Evolutionary conservation across 2,797 vertebrate genomes (phyloP).

Genomic region (Rhabdomys pumilio): DNA sequence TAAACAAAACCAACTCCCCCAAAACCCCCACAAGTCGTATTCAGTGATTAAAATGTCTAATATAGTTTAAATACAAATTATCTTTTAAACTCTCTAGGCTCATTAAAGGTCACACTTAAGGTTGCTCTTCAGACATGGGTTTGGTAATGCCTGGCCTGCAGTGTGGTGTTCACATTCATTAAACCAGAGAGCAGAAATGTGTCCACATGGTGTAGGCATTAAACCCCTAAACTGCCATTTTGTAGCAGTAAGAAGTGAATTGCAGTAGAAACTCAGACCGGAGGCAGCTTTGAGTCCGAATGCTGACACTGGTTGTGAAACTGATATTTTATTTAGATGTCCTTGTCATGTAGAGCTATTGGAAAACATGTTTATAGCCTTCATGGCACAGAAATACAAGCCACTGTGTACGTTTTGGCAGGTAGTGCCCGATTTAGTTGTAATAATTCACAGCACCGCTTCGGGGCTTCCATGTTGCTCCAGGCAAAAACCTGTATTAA

Average conservation of each 20-base stretch:
- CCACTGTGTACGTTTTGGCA: constrained; percentile 81
- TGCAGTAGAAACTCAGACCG: constrained; percentile 55
- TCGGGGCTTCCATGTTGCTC: constrained; percentile 91
- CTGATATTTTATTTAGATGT: constrained; percentile 89
- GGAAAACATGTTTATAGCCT: constrained; percentile 86
- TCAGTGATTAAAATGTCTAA: constrained; percentile 34
- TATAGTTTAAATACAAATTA: constrained; percentile 63
- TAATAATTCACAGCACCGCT: constrained; percentile 89
- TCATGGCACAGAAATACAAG: constrained; percentile 78
- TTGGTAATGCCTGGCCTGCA: background rate
- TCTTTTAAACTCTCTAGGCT: constrained; percentile 71
- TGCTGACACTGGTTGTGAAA: constrained; percentile 83
- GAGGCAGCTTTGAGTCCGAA: constrained; percentile 75
- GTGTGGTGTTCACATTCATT: background rate
- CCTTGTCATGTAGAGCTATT: constrained; percentile 82
- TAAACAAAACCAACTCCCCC: background rate
- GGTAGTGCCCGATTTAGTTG: constrained; percentile 86
- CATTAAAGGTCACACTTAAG: constrained; percentile 59
- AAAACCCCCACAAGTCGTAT: background rate
- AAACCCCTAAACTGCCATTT: constrained; percentile 68
- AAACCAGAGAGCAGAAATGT: constrained; percentile 61
- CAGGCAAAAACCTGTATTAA: constrained; percentile 96
- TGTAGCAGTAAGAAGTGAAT: constrained; percentile 69
- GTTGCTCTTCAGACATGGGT: constrained; percentile 59
- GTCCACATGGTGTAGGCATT: background rate